Base-by-base conservation (phyloP, 2,888 invertebrate species). In the Tipula unca region DNA sequence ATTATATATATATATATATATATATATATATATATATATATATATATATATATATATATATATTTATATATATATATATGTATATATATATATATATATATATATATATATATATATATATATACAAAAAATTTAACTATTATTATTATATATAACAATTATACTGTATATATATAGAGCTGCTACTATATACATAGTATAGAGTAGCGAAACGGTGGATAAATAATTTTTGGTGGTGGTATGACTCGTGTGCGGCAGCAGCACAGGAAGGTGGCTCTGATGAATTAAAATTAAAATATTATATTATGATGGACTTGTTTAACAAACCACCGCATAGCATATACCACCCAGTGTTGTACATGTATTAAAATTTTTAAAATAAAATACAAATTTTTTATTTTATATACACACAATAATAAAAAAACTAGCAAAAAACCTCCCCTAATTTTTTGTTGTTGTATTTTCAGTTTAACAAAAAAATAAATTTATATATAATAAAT, bases 371-470 rank as follows among this genome's bases (percentile, higher is more conserved):
- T 48, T 48, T 39, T 32, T 32, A 17, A 84, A 84, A 84, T 84
- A 84, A 84, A 17, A 82, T 82, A 32, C 29, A 82, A 29, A 29
- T 32, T 32, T 32, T 32, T 32, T 32, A 3, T 32, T 32, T 32
- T 17, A 32, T 17, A n/a, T 35, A 84, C 29, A 35, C 8, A 84
- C 10, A 13, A 82, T 14, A 29, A 35, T 32, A 32, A 84, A 14
- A 84, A 84, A 84, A 84, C 29, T 35, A 84, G 83, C n/a, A 25
- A 84, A 35, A 84, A 84, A 84, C 84, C 36, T 84, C 84, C 36
- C 36, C 84, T 36, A 84, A 36, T 36, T 36, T 84, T 36, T 36
- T 36, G 20, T 84, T 84, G 17, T 32, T 36, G 25, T 5, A 84
- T 36, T n/a, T 84, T 36, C 20, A 84, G 35, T n/a, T 84, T 35